Conservation (phyloP, 2,888 invertebrate genomes). For the Lasioglossum villosulum region DNA sequence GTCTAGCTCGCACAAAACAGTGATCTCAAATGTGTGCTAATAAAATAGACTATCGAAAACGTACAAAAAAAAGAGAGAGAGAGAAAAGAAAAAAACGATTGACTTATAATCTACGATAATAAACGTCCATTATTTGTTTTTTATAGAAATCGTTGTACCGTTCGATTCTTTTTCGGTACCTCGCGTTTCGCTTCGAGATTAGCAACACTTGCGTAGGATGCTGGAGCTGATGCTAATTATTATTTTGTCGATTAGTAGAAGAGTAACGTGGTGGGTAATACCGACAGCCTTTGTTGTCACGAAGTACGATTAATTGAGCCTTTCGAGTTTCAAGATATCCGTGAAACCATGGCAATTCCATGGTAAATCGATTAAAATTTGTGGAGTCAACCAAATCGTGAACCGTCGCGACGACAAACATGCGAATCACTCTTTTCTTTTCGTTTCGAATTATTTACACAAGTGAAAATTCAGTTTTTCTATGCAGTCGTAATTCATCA, state of each 20-base stretch:
- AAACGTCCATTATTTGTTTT: conserved; percentile 51
- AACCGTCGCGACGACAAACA: conserved; percentile 5
- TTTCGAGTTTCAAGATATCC: conserved; percentile 26
- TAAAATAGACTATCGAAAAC: conserved; percentile 53
- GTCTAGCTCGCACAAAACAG: conserved; percentile 52
- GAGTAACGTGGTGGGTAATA: conserved; percentile 24
- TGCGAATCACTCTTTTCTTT: conserved; percentile 29
- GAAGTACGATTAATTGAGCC: conserved; percentile 52
- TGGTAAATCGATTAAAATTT: conserved; percentile 2
- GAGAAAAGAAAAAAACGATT: conserved; percentile 38
- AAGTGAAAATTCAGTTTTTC: conserved; percentile 53
- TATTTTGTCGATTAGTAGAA: conserved; percentile 45
- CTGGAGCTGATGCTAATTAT: conserved; percentile 43
- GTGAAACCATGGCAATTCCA: neutral
- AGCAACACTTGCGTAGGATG: conserved; percentile 50
- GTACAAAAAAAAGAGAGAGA: conserved; percentile 36
- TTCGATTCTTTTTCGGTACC: conserved; percentile 38
- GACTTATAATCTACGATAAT: conserved; percentile 58
- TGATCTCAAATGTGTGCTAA: conserved; percentile 54
- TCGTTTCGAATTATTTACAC: conserved; percentile 60
- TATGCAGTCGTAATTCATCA: conserved; percentile 50
- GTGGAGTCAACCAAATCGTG: conserved; percentile 21
- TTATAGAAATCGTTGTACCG: conserved; percentile 29
- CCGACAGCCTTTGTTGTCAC: conserved; percentile 24
- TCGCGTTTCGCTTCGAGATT: conserved; percentile 28